Evolutionary conservation across 2,888 invertebrate species (phyloP), one percentile per base, ranked within the genome.

Genomic region (Syrista parreyssii): DNA sequence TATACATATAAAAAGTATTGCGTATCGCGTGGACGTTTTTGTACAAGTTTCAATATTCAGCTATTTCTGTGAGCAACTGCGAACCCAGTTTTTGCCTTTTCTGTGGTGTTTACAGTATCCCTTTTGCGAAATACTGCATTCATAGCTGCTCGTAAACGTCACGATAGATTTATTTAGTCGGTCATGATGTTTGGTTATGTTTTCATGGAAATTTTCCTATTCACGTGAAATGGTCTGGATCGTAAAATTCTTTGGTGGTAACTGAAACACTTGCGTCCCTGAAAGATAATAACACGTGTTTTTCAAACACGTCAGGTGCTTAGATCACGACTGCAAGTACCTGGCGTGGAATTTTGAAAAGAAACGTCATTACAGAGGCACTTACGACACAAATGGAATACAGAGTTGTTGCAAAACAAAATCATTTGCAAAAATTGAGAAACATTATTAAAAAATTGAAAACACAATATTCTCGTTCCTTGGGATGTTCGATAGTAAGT

Each of bases 201-300:
- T 23, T 23, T 23, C 55, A 2, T 55, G 55, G 55, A 23, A 55
- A 23, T 23, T 55, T 23, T 55, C 55, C 15, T 55, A 15, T 55
- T 15, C 15, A 55, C 23, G 55, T 55, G 9, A 55, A 9, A 9
- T 40, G 12, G 40, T 40, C 15, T 23, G 23, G 23, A 23, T 55
- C 6, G 55, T 55, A 55, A 23, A 55, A 23, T 23, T 55, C 55
- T 55, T 55, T 23, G 23, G 9, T 55, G 1, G 23, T 23, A 55
- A 9, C 55, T 55, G 55, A 55, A 9, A 71, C 71, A 71, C 71
- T 31, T 71, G 71, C 71, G 71, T 71, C 71, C 71, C 71, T 33
- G 71, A 71, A 33, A 71, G 71, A 71, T 71, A 71, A 71, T 31
- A 4, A 71, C 71, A 33, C 71, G 71, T 71, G 71, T 71, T 71